A percentile compares a stretch with the other conserved stretches of the same genome.
These are phyloP conservation scores for Leptogaster cylindrica DNA, from an alignment of 2,888 invertebrate species.

Conservation along the genomic window DNA sequence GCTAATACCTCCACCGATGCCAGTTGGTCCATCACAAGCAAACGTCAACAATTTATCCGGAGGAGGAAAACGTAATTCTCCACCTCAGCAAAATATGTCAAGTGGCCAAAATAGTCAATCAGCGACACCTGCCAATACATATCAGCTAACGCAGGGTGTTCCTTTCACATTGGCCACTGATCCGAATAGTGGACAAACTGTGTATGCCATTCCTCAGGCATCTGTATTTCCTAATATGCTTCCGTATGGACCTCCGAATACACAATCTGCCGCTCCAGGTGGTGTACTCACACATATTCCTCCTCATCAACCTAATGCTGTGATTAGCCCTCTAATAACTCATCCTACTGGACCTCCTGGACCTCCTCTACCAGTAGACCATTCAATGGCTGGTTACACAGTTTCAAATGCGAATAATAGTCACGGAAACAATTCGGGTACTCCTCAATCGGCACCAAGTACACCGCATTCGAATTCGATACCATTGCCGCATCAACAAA, in stretches of 20 bases:
- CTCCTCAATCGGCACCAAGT: slow-evolving; percentile 60
- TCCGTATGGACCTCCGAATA: slow-evolving; percentile 54
- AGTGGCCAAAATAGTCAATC: slow-evolving; percentile 45
- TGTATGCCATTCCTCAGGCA: slow-evolving; percentile 61
- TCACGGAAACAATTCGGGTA: slow-evolving; percentile 47
- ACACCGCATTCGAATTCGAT: slow-evolving; percentile 56
- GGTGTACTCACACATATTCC: slow-evolving; percentile 54
- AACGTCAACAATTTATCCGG: slow-evolving; percentile 40
- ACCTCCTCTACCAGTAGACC: slow-evolving; percentile 46
- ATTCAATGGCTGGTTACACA: slow-evolving; percentile 10
- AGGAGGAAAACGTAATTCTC: slow-evolving; percentile 56
- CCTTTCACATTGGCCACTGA: slow-evolving; percentile 51
- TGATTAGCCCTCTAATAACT: slow-evolving; percentile 55
- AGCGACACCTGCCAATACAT: slow-evolving; percentile 52
- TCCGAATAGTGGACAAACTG: slow-evolving; percentile 53
- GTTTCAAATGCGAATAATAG: slow-evolving; percentile 40
- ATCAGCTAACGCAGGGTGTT: slow-evolving; percentile 50
- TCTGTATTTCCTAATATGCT: slow-evolving; percentile 60
- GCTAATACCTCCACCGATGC: slow-evolving; percentile 53
- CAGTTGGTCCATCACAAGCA: slow-evolving; percentile 53
- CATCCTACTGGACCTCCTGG: slow-evolving; percentile 46
- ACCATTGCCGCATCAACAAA: slow-evolving; percentile 51
- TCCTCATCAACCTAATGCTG: slow-evolving; percentile 56
- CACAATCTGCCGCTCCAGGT: slow-evolving; percentile 50
- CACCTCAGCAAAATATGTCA: slow-evolving; percentile 50